phyloP scores from a whole-genome alignment of 2,113 vertebrate genomes.

The Syngnathoides biaculeatus region DNA sequence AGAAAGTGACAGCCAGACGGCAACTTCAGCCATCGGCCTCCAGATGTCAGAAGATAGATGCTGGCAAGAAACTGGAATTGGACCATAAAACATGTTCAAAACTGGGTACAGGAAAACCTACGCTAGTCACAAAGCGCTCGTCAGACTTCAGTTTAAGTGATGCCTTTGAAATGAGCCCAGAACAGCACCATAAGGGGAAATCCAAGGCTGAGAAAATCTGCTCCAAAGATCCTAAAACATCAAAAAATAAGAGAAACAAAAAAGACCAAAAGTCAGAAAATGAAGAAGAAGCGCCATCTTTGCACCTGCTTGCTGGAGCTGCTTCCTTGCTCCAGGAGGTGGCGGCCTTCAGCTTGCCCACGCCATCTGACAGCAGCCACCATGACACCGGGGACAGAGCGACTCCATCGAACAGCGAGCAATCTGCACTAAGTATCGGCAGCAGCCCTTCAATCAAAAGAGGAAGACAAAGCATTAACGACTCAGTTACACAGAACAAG shows the following conservation, averaged over 20 bases:
- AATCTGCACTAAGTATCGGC: conserved; percentile 45
- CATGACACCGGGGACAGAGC: neutral
- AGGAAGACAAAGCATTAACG: conserved; percentile 11
- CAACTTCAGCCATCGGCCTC: neutral
- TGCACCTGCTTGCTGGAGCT: conserved; percentile 29
- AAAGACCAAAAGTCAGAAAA: neutral
- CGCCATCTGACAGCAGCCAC: conserved; percentile 8
- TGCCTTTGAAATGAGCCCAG: neutral
- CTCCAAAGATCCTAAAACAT: conserved; percentile 23
- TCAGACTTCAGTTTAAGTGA: conserved; percentile 1
- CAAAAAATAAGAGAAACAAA: conserved; percentile 34
- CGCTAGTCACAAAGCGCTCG: conserved; percentile 16
- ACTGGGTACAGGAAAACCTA: conserved; percentile 13
- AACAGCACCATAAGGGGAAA: neutral
- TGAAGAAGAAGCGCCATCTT: neutral
- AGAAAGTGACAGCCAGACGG: conserved; percentile 19
- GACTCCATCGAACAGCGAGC: conserved; percentile 13
- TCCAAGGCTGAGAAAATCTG: neutral
- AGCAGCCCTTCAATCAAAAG: conserved; percentile 33
- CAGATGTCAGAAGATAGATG: conserved; percentile 10
- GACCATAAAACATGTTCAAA: conserved; percentile 9
- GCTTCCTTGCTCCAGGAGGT: conserved; percentile 22
- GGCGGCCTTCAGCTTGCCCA: conserved; percentile 1
- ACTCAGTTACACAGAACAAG: conserved; percentile 5
- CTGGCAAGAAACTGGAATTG: neutral